Evolutionary conservation across 2,113 vertebrate genomes (phyloP), one percentile per base, ranked within the genome.

Genomic region (Poeciliopsis prolifica): DNA sequence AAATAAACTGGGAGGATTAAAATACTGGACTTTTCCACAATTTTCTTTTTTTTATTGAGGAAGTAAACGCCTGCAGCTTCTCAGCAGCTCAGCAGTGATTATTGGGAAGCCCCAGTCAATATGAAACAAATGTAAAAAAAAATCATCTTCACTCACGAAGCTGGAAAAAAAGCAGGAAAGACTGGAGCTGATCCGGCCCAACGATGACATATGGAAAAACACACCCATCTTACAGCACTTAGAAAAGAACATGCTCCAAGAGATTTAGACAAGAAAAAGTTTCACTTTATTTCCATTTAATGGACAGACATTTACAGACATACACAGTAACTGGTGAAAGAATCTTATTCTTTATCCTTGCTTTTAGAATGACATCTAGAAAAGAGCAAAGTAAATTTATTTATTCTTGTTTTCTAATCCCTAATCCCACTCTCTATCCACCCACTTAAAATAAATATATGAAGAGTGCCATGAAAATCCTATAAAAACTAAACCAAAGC

Each of bases 111-210:
- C 85, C 83, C 80, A 78, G 79, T 64, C 81, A 82, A 76, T 72
- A 73, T 65, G 67, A 83, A 70, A 80, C 33, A 37, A 67, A 67
- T 44, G n/a, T 82, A 28, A 42, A 28, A 70, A 80, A 68, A 79
- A 80, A 67, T 70, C 48, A 75, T 68, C 77, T 85, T 81, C 64
- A 60, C 69, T 70, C 37, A 51, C 0, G 24, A 58, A 86, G 88
- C 87, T 92, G 88, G 77, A 91, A 87, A 86, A 88, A 90, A 86
- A 15, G 61, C 79, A 80, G 64, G 8, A 64, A 74, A 68, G 48
- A 75, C 75, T 80, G 67, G 71, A 51, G 65, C 72, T 82, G 72
- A 26, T 68, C 68, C 84, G 58, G 68, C 12, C 13, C 51, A 58
- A 9, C 0, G 0, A 60, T 82, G 80, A 84, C 79, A 29, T 72